A percentile compares a stretch with the other conserved stretches of the same genome.
Evolutionary conservation across 2,113 vertebrate genomes (phyloP).

Genomic region (Nerophis lumbriciformis): DNA sequence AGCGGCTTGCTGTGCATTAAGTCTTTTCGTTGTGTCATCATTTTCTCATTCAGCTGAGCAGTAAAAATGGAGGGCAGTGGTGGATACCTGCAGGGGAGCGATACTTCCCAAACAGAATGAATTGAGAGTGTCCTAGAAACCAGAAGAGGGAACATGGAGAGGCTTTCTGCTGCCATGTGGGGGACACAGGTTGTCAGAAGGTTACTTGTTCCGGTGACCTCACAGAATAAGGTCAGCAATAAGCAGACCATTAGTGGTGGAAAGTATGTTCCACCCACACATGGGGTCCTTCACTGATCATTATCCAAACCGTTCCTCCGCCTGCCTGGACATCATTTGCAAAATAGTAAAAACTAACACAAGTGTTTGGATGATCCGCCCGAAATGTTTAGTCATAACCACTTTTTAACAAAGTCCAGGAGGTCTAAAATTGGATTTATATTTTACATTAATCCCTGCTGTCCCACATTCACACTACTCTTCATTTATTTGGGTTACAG

Average conservation of each 20-base stretch:
- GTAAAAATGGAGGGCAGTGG: conserved; percentile 19
- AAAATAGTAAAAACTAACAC: neutral
- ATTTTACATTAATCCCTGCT: neutral
- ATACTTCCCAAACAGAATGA: conserved; percentile 21
- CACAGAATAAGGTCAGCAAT: conserved; percentile 38
- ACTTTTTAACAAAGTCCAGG: neutral
- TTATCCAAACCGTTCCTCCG: conserved; percentile 26
- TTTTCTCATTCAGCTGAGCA: conserved; percentile 30
- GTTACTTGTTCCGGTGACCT: conserved; percentile 48
- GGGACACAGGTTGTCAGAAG: conserved; percentile 38
- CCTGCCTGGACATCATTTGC: conserved; percentile 15
- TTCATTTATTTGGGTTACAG: too few relatives aligned
- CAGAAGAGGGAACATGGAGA: neutral
- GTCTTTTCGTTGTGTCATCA: conserved; percentile 17
- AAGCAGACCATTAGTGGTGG: conserved; percentile 56
- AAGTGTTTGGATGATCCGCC: conserved; percentile 7
- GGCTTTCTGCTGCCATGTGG: conserved; percentile 2
- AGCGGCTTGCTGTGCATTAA: neutral
- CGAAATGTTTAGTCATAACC: neutral
- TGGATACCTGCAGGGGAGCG: conserved; percentile 30
- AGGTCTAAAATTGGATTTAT: neutral
- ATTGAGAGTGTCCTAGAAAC: conserved; percentile 4
- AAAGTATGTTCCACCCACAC: conserved; percentile 50
- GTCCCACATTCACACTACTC: too few relatives aligned
- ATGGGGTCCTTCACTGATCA: conserved; percentile 29